These are phyloP conservation scores for Homarus gammarus DNA, from an alignment of 2,888 invertebrate species.

Conservation along the genomic window DNA sequence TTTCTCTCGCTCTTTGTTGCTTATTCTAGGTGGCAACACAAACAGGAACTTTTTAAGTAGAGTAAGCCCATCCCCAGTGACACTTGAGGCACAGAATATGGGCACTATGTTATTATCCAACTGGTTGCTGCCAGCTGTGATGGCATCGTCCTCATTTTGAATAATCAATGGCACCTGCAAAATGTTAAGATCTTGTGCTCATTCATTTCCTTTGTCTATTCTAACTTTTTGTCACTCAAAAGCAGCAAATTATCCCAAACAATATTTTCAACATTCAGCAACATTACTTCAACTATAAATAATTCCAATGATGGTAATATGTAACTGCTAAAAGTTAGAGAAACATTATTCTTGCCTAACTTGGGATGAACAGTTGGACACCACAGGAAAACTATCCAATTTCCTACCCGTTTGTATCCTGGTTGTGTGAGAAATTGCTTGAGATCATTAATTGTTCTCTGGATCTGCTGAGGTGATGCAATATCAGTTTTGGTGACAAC, in stretches of 20 bases:
- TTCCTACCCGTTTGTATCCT: constrained; percentile 72
- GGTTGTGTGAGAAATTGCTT: constrained; percentile 67
- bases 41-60: constrained; percentile 92
- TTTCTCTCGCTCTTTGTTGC: constrained; percentile 84
- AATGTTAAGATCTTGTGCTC: background rate
- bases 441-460: constrained; percentile 66
- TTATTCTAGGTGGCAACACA: constrained; percentile 86
- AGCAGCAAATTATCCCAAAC: too few species aligned
- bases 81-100: constrained; percentile 93
- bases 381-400: too few species aligned
- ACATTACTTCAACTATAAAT: too few species aligned
- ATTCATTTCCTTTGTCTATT: too few species aligned
- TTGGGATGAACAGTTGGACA: too few species aligned
- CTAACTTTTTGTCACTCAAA: too few species aligned
- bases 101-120: constrained; percentile 85
- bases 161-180: constrained; percentile 84
- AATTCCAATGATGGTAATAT: too few species aligned
- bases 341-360: too few species aligned
- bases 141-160: constrained; percentile 85
- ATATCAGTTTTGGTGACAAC: constrained; percentile 99
- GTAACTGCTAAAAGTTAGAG: too few species aligned
- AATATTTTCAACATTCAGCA: background rate
- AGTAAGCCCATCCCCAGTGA: constrained; percentile 91
- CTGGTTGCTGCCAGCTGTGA: constrained; percentile 87
- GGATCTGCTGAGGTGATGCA: constrained; percentile 84